Evolutionary conservation across 2,888 invertebrate genomes (phyloP), one percentile per base, ranked within the genome.

Genomic region (Mesodorylaimus sp.): DNA sequence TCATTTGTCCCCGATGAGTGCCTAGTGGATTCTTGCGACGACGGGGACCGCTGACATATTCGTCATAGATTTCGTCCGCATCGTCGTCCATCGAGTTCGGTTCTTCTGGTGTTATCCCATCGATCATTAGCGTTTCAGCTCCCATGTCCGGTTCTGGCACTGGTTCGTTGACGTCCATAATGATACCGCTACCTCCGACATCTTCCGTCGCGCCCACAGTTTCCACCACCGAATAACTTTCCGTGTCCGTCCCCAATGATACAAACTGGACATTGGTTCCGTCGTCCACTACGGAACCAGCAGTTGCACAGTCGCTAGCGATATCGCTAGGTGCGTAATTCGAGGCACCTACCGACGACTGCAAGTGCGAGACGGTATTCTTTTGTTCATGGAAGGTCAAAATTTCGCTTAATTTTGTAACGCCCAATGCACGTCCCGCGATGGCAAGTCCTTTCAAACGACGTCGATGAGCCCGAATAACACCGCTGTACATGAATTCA

Each of bases 51-150:
- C 32, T 41, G 2, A 58, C 57, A 48, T 52, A 58, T n/a, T 57
- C 56, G 27, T 57, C 56, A 47, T 58, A 58, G 42, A 58, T 57
- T 16, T 50, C 57, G 19, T 57, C 57, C 1, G 54, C n/a, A n/a
- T n/a, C n/a, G n/a, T n/a, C n/a, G n/a, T n/a, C n/a, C n/a, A n/a
- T n/a, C n/a, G n/a, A n/a, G n/a, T n/a, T n/a, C n/a, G n/a, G n/a
- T n/a, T n/a, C n/a, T n/a, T n/a, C n/a, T n/a, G n/a, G n/a, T n/a
- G n/a, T n/a, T n/a, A n/a, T n/a, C n/a, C n/a, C n/a, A n/a, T n/a
- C n/a, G n/a, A n/a, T n/a, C n/a, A n/a, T n/a, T n/a, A n/a, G n/a
- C n/a, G n/a, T n/a, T n/a, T n/a, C n/a, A n/a, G n/a, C n/a, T n/a
- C n/a, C n/a, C n/a, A n/a, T n/a, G n/a, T n/a, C n/a, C n/a, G n/a